Evolutionary conservation across 1,140 invertebrate species (phyloP), one percentile per base, ranked within the genome.

Genomic region (Aphidius gifuensis): DNA sequence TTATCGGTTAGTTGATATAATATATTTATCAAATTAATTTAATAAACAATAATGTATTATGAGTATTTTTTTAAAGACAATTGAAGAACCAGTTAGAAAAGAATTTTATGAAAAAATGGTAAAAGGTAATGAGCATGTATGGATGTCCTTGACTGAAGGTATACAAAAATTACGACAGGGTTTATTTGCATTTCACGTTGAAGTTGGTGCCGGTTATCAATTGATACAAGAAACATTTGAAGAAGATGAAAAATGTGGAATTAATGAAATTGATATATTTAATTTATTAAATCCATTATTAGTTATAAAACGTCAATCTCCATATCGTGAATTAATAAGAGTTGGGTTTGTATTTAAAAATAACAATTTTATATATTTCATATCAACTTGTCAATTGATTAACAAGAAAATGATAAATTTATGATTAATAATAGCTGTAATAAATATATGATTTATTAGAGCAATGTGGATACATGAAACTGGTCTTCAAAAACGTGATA

Each of bases 211-310:
- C 0, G 83, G 85, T 0, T 88, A 88, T 69, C 84, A 87, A 69
- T 71, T 87, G 39, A 83, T 88, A 9, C 81, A 85, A 46, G 84
- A 87, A 71, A 87, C 83, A 60, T 89, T 85, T 66, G 69, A 79
- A 5, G 87, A 88, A 73, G 81, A 84, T 4, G 86, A 88, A 71
- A 89, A 88, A 73, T 89, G 87, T 69, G 85, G 84, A 1, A 71
- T 89, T 2, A 78, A 84, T 49, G 85, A 87, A 72, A 86, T 88
- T 65, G 79, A 84, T 66, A 86, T 82, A 61, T 64, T 88, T 5
- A 82, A 87, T 65, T 79, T 86, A 0, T 76, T 83, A 3, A 80
- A 86, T 69, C 86, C 87, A 0, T 84, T 83, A 75, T 64, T 87
- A 16, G 83, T 83, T 0, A 80, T 88, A 1, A 80, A 82, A 62